Evolutionary conservation across 1,140 invertebrate genomes (phyloP).

Genomic region (Caligus rogercresseyi): DNA sequence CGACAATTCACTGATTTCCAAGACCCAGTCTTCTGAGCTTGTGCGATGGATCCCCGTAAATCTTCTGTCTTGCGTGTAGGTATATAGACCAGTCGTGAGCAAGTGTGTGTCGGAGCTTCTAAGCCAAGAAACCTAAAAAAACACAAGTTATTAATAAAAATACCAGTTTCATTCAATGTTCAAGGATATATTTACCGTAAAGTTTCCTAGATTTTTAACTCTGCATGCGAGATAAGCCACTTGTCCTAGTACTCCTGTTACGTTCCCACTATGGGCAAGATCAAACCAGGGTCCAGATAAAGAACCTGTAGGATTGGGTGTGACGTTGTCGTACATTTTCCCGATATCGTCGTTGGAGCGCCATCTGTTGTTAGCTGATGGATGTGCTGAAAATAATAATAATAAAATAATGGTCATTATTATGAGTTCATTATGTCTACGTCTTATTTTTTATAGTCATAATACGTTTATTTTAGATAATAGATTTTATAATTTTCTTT

Average conservation of each 20-base stretch:
- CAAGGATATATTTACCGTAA: not conserved
- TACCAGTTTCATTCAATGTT: not conserved
- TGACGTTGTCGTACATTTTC: slow-evolving; percentile 15
- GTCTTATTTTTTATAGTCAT: too few relatives aligned
- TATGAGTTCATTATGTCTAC: too few relatives aligned
- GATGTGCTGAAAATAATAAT: not conserved
- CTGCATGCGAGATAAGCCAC: slow-evolving; percentile 7
- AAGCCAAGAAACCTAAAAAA: slow-evolving; percentile 26
- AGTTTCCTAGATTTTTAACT: slow-evolving; percentile 18
- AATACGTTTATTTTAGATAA: too few relatives aligned
- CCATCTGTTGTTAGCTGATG: not conserved
- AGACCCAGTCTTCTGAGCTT: slow-evolving; percentile 29
- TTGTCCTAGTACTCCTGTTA: slow-evolving; percentile 5
- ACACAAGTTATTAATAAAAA: not conserved
- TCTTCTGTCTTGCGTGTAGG: slow-evolving; percentile 26
- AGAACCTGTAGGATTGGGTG: slow-evolving; percentile 15
- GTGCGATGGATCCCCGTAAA: slow-evolving; percentile 27
- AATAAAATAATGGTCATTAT: slow-evolving; percentile 9
- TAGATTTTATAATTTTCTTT: too few relatives aligned
- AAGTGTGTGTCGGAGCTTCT: slow-evolving; percentile 25
- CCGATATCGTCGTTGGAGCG: slow-evolving; percentile 10
- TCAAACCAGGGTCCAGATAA: slow-evolving; percentile 18
- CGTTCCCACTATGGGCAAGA: not conserved
- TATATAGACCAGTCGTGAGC: slow-evolving; percentile 26
- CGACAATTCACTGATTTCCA: slow-evolving; percentile 28